phyloP scores from a whole-genome alignment of 1,140 invertebrate species.

The Periplaneta americana region DNA sequence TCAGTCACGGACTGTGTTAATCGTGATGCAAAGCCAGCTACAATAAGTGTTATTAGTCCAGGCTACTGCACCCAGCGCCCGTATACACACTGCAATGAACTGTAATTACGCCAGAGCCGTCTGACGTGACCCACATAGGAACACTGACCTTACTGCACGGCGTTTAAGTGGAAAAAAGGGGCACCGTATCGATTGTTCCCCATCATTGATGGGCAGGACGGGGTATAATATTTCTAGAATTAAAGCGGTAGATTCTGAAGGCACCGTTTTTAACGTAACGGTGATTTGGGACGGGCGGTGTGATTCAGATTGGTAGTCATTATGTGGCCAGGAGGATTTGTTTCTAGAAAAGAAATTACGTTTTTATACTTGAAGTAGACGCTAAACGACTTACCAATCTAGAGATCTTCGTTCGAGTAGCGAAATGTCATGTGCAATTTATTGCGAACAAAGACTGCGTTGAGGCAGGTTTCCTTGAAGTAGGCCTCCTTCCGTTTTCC shows the following conservation, averaged over 20 bases:
- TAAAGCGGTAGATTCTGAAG: background rate
- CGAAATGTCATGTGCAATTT: too few relatives aligned
- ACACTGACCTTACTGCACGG: background rate
- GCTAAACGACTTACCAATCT: too few relatives aligned
- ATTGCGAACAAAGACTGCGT: too few relatives aligned
- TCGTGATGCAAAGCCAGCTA: background rate
- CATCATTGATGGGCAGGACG: background rate
- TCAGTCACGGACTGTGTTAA: background rate
- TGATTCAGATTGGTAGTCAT: background rate
- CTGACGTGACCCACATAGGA: background rate
- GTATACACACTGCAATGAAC: background rate
- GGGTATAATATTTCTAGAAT: background rate
- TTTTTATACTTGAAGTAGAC: too few relatives aligned
- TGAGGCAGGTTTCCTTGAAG: too few relatives aligned
- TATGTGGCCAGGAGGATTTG: too few relatives aligned
- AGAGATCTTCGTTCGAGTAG: too few relatives aligned
- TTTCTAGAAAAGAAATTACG: too few relatives aligned
- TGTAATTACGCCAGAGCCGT: background rate
- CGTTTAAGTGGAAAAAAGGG: background rate
- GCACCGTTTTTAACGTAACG: background rate
- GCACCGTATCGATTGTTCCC: too few relatives aligned
- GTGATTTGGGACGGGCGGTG: background rate
- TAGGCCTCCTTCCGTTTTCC: too few relatives aligned
- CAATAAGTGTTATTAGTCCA: background rate
- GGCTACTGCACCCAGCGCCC: background rate